A percentile compares a stretch with the other conserved stretches of the same genome.
phyloP scores from a whole-genome alignment of 2,888 invertebrate species.

The Platycnemis pennipes region DNA sequence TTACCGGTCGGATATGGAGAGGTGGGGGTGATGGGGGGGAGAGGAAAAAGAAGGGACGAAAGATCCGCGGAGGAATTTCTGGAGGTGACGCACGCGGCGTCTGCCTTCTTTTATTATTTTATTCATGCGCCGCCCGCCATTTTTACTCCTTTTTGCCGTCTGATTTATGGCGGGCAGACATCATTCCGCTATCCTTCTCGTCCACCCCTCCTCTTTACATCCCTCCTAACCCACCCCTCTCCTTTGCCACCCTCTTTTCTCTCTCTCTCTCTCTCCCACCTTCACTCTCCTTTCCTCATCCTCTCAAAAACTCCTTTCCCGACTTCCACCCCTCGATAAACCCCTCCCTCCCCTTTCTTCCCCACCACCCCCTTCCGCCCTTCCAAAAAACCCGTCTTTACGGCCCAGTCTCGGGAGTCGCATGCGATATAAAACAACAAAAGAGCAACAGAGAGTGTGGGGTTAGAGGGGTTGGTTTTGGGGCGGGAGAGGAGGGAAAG shows the following conservation, averaged over 20 bases:
- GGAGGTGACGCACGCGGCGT: conserved; percentile 67
- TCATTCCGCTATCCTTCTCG: conserved; percentile 65
- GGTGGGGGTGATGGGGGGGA: neutral
- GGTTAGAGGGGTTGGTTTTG: neutral
- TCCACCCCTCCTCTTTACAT: neutral
- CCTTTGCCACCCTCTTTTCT: neutral
- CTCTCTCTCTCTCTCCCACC: neutral
- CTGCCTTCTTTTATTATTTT: conserved; percentile 66
- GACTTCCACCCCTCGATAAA: neutral
- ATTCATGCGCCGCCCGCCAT: conserved; percentile 57
- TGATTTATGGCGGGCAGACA: conserved; percentile 68
- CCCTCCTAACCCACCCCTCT: neutral
- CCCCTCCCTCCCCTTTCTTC: neutral
- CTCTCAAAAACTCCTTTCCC: neutral
- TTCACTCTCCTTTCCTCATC: conserved; percentile 39
- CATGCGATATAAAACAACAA: conserved; percentile 66
- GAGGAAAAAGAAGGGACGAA: neutral
- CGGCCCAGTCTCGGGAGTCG: conserved; percentile 59
- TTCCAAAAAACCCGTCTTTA: conserved; percentile 41
- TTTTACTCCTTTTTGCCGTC: conserved; percentile 55
- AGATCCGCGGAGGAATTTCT: conserved; percentile 66
- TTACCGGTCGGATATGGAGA: conserved; percentile 19
- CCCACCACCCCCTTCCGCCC: neutral
- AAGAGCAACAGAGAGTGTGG: conserved; percentile 59
- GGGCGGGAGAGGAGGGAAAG: conserved; percentile 6